Evolutionary conservation across 2,888 invertebrate genomes (phyloP).

Genomic region (Aradus depressus): DNA sequence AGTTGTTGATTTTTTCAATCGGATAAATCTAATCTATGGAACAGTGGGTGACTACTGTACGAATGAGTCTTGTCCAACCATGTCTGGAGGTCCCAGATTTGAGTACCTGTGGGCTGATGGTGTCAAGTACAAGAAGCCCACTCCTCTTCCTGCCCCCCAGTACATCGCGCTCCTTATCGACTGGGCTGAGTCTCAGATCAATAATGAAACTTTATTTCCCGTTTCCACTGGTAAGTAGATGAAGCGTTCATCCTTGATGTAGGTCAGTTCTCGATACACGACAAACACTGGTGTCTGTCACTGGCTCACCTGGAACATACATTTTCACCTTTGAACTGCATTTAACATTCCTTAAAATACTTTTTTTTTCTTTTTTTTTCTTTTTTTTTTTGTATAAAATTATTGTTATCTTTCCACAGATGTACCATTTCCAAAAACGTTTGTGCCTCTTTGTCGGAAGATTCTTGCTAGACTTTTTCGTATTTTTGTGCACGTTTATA

Average conservation of each 20-base stretch:
- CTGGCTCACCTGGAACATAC: too few relatives aligned
- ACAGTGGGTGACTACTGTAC: conserved; percentile 79
- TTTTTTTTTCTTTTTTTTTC: background rate
- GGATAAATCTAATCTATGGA: conserved; percentile 85
- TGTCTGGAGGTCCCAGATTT: conserved; percentile 80
- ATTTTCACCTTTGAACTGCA: too few relatives aligned
- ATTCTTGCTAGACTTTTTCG: conserved; percentile 77
- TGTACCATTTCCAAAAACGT: conserved; percentile 78
- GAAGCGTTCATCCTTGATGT: background rate
- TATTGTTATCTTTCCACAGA: conserved; percentile 41
- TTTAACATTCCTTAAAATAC: background rate
- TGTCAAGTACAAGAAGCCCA: conserved; percentile 61
- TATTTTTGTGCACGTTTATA: conserved; percentile 88
- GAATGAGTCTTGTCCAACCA: conserved; percentile 70
- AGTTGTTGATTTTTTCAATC: conserved; percentile 91
- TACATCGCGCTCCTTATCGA: conserved; percentile 79
- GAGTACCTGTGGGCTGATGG: conserved; percentile 89
- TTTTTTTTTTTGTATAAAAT: background rate
- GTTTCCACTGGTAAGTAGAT: conserved; percentile 52
- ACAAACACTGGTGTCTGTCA: background rate
- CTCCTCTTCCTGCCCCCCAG: conserved; percentile 67
- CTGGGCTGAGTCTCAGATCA: conserved; percentile 84
- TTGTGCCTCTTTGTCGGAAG: conserved; percentile 66
- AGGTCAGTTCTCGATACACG: background rate
- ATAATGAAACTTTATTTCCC: conserved; percentile 76